Conservation (phyloP, 1,140 invertebrate genomes). For the Drosophila erecta region DNA sequence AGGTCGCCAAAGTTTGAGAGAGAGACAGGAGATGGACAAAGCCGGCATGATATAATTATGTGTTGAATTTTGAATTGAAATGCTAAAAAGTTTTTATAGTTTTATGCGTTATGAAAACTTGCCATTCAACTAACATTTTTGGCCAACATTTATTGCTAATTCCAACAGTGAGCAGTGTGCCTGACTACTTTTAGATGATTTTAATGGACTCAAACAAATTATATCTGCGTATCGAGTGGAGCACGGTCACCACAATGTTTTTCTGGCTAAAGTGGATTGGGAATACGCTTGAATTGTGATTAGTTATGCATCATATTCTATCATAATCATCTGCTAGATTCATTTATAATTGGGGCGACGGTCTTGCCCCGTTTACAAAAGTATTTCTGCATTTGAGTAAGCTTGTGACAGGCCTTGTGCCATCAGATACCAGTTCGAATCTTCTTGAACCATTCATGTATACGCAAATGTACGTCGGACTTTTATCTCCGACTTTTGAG, state of each 20-base stretch:
- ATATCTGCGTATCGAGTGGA: not conserved
- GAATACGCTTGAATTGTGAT: constrained; percentile 1
- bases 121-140: constrained; percentile 60
- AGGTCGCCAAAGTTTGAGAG: not conserved
- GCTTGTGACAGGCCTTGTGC: constrained; percentile 22
- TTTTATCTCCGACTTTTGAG: constrained; percentile 18
- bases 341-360: too few species aligned
- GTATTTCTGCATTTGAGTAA: constrained; percentile 33
- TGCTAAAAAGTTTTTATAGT: constrained; percentile 72
- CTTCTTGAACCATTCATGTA: not conserved
- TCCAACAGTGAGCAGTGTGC: constrained; percentile 19
- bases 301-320: constrained; percentile 42
- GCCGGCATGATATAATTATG: constrained; percentile 70
- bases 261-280: not conserved
- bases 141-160: constrained; percentile 69
- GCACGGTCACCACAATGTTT: not conserved
- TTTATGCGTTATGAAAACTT: constrained; percentile 60
- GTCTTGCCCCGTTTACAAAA: constrained; percentile 2
- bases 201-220: constrained; percentile 58
- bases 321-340: too few species aligned
- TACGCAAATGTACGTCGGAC: not conserved
- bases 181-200: constrained; percentile 43
- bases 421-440: constrained; percentile 1
- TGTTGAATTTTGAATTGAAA: constrained; percentile 82
- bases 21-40: constrained; percentile 30